Base-by-base conservation (phyloP, 2,888 invertebrate species). In the Leucophenga maculata region DNA sequence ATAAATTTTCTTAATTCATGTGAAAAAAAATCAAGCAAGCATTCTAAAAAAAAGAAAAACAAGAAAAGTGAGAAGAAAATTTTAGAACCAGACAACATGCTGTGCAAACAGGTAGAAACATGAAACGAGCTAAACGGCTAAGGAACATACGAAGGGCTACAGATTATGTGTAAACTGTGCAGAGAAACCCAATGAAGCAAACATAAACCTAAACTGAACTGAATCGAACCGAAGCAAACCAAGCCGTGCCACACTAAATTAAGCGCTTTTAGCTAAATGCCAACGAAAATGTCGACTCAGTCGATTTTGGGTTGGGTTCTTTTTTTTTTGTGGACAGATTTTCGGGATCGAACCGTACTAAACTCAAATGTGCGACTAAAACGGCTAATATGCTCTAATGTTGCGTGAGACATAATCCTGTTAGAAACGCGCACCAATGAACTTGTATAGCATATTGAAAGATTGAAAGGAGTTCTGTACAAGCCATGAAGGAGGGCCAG, bases 21-120 rank as follows among this genome's bases (percentile, higher is more conserved):
- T 81, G 80, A 78, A 83, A 80, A n/a, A 83, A 82, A 81, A 81
- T 81, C 79, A 78, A 77, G 82, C 80, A 78, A 79, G 75, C 78
- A 82, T 78, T 78, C 75, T 77, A 75, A 76, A 73, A 67, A 74
- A 80, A 82, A 74, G 65, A 66, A 69, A 50, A 55, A 67, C 55
- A 26, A 52, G 8, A 69, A 69, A 60, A 39, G 66, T 44, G 44
- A 39, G 39, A 39, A 39, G 39, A 39, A 39, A 39, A 39, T 39
- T 39, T 39, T 16, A 50, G 50, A 50, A 18, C 16, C 6, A 50
- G 62, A 44, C 62, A 64, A 48, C 62, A 64, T 22, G 62, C 48
- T 64, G 62, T 64, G 62, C 44, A 64, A 64, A 48, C 62, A 64
- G 62, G 62, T 64, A 64, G 46, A 64, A 26, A 6, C 14, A 46